Evolutionary conservation across 2,113 vertebrate species (phyloP).

Genomic region (Cynopterus brachyotis): DNA sequence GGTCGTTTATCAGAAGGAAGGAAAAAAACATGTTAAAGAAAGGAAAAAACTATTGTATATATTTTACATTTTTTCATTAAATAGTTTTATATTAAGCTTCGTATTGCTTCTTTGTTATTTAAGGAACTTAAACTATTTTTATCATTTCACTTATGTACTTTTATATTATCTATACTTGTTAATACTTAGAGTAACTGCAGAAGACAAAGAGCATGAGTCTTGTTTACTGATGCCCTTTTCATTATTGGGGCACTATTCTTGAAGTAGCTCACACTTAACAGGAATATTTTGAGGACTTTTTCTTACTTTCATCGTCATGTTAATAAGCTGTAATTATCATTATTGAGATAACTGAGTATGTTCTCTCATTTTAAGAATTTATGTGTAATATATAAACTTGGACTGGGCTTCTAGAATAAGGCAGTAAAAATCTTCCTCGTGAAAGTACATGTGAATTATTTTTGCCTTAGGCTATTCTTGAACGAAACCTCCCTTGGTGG

Average conservation of each 20-base stretch:
- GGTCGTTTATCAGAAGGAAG: background rate
- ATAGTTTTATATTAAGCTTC: background rate
- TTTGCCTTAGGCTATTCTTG: background rate
- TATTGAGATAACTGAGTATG: conserved; percentile 20
- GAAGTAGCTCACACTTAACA: background rate
- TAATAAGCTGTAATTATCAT: conserved; percentile 58
- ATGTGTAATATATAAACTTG: background rate
- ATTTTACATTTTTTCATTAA: conserved; percentile 7
- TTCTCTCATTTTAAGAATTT: conserved; percentile 18
- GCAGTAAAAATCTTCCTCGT: background rate
- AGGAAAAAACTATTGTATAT: background rate
- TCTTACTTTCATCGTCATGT: conserved; percentile 9
- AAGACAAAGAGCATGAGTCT: background rate
- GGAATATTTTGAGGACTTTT: conserved; percentile 31
- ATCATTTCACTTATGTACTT: background rate
- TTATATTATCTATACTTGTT: background rate
- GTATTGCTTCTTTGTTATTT: background rate
- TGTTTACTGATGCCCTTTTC: conserved; percentile 35
- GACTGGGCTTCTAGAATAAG: background rate
- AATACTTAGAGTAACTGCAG: background rate
- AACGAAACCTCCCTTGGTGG: background rate
- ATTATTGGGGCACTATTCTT: conserved; percentile 60
- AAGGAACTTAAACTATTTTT: background rate
- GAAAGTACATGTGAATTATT: background rate
- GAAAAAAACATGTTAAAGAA: background rate